Base-by-base conservation (phyloP, 1,140 invertebrate species). In the Drosophila arizonae region DNA sequence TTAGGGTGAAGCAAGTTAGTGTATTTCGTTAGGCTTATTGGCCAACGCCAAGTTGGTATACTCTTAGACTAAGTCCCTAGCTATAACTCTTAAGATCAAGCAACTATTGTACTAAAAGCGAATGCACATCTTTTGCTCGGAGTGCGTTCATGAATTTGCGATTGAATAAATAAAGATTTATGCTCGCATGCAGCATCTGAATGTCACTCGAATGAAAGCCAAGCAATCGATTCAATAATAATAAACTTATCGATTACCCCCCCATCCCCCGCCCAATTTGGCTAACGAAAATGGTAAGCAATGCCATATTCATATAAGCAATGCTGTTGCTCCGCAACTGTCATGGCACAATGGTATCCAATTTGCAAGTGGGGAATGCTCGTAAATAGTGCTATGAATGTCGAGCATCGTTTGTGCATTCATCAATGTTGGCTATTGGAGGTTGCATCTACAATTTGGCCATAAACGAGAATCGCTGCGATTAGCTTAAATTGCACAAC, bases 401-500 rank as follows among this genome's bases (percentile, higher is more conserved):
- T 51, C n/a, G 55, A 41, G 50, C 46, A 58, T 46, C 41, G 9
- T n/a, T 50, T 58, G 64, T 56, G 60, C 60, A 56, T 46, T 10
- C 57, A 54, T 51, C 54, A 28, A 21, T 39, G 55, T 55, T 52
- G 52, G 45, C 60, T 50, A 55, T 13, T 45, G 43, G 21, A 56
- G 15, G 58, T 46, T 55, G 72, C 63, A 75, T 45, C 54, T 65
- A 80, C 15, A 69, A 58, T 15, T 63, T 72, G 67, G 64, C 62
- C 62, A 86, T 87, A 79, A 87, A 79, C 76, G 75, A 73, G 76
- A 86, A 87, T 87, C 68, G 76, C 65, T 68, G 63, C 76, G 81
- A 87, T 87, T 86, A 86, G 72, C 68, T 87, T 87, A 82, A 87
- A 86, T 86, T 86, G 81, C 81, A 87, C 68, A 81, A 75, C 72